Evolutionary conservation across 2,113 vertebrate genomes (phyloP), one percentile per base, ranked within the genome.

Genomic region (Mormyrus iriodes): DNA sequence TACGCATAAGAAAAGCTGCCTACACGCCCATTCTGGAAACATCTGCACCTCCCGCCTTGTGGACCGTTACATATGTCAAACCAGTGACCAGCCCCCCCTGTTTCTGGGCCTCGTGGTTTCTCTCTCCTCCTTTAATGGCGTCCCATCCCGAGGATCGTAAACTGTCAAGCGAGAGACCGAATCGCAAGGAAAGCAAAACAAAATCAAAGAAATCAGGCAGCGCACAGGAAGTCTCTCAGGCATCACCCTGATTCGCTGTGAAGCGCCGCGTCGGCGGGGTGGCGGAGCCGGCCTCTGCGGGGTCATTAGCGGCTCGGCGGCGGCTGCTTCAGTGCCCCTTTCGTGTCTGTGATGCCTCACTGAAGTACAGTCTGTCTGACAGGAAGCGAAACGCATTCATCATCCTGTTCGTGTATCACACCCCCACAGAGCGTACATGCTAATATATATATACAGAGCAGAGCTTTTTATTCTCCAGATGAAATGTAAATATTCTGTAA

Each of bases 361-460:
- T 58, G 5, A 76, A 88, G 65, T 10, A 35, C 15, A 88, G 48
- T 49, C 88, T 88, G 69, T 88, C 69, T 88, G 65, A 76, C 49
- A 44, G 42, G 10, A 69, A 31, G 58, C 65, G 31, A 55, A 88
- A 31, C 19, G 2, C 19, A 46, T 51, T 6, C 48, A 15, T 19
- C 7, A 7, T 24, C 8, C 12, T 19, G 82, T n/a, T 79, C 61
- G 0, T 44, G 3, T 53, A 53, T n/a, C 86, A 24, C 8, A 7
- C 24, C 12, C 48, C n/a, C 46, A 52, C n/a, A 88, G n/a, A 27
- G 84, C 84, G 31, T 88, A 51, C 8, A 27, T 69, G 27, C 48
- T 69, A 39, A 87, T 27, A 86, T 31, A 49, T 10, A 53, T 13
- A 88, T 21, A 79, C 65, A 88, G 44, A 8, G 13, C 49, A 79